These are phyloP conservation scores for Pholis gunnellus DNA, from an alignment of 2,113 vertebrate species.

Conservation along the genomic window DNA sequence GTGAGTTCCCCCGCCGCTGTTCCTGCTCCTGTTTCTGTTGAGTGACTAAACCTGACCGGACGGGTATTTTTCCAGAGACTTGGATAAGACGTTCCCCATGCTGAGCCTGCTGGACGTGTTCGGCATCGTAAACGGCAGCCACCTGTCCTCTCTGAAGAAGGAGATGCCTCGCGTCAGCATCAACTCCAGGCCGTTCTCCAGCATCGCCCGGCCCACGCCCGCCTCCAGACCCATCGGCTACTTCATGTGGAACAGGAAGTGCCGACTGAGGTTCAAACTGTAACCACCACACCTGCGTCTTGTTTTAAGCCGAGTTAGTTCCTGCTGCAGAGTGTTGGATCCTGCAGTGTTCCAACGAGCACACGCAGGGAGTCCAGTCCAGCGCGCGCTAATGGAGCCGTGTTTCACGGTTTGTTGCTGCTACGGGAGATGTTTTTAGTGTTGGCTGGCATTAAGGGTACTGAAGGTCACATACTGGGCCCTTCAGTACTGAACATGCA, in stretches of 20 bases:
- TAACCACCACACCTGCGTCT: conserved; percentile 3
- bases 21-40: background rate
- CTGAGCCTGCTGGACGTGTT: conserved; percentile 91
- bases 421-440: conserved; percentile 35
- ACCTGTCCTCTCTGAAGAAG: conserved; percentile 86
- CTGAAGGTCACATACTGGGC: background rate
- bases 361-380: background rate
- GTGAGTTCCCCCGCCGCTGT: conserved; percentile 58
- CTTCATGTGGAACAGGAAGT: conserved; percentile 89
- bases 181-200: conserved; percentile 88
- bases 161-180: conserved; percentile 86
- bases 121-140: conserved; percentile 87
- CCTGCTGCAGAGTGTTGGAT: background rate
- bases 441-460: background rate
- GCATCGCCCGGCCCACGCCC: conserved; percentile 88
- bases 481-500: background rate
- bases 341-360: background rate
- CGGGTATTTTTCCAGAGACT: conserved; percentile 81
- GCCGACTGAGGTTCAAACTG: conserved; percentile 79
- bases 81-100: conserved; percentile 81
- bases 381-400: background rate
- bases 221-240: conserved; percentile 2
- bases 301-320: background rate
- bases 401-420: conserved; percentile 29
- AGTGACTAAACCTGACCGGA: background rate